These are phyloP conservation scores for Trachelus stipa DNA, from an alignment of 2,888 invertebrate genomes.

Conservation along the genomic window DNA sequence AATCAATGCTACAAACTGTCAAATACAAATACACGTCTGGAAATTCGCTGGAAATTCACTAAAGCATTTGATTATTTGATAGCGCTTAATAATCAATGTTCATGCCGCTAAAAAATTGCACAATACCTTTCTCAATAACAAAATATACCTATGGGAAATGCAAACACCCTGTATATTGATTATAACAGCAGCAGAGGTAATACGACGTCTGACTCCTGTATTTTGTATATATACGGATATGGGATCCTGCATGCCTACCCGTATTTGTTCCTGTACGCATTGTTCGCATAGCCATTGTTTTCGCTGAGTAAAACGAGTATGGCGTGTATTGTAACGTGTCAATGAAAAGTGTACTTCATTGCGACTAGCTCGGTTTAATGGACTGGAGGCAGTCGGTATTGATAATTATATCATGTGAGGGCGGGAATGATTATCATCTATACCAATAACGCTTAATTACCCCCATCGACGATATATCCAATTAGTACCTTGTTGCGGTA, in stretches of 20 bases:
- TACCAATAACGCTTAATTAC: slow-evolving; percentile 19
- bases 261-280: not conserved
- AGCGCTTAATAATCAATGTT: not conserved
- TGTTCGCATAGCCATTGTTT: slow-evolving; percentile 13
- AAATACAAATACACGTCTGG: not conserved
- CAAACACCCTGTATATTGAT: not conserved
- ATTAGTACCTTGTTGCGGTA: slow-evolving; percentile 12
- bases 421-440: slow-evolving; percentile 18
- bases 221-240: not conserved
- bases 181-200: not conserved
- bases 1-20: not conserved
- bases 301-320: slow-evolving; percentile 3
- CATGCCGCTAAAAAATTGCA: not conserved
- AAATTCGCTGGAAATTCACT: not conserved
- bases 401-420: slow-evolving; percentile 19
- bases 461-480: slow-evolving; percentile 17
- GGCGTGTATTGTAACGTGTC: slow-evolving; percentile 3
- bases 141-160: not conserved
- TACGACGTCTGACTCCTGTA: not conserved
- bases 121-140: not conserved
- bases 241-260: not conserved
- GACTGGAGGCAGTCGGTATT: slow-evolving; percentile 18
- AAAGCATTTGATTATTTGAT: not conserved
- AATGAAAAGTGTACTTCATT: slow-evolving; percentile 16
- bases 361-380: slow-evolving; percentile 15